Evolutionary conservation across 2,888 invertebrate species (phyloP).

Genomic region (Hoplodrina blanda): DNA sequence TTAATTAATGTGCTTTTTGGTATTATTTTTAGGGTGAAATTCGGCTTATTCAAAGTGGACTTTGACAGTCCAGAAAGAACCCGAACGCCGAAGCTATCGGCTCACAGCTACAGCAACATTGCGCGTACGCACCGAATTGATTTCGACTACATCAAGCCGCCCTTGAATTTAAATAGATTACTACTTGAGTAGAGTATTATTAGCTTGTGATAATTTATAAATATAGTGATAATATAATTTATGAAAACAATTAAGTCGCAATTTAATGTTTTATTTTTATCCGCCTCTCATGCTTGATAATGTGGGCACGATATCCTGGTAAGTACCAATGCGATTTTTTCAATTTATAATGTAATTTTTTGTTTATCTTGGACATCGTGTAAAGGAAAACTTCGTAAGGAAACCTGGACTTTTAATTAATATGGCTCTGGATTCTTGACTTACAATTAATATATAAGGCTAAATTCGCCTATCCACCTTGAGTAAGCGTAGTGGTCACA

Average conservation of each 20-base stretch:
- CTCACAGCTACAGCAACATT: conserved; percentile 82
- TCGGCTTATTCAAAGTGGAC: conserved; percentile 87
- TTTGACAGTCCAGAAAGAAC: conserved; percentile 81
- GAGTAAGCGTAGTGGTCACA: too few species aligned
- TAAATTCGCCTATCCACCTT: too few species aligned
- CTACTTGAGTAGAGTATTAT: conserved; percentile 32
- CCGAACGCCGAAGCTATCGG: conserved; percentile 86
- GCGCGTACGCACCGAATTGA: conserved; percentile 79
- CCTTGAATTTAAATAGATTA: conserved; percentile 32
- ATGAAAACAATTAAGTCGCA: conserved; percentile 12
- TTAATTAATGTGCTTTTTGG: not conserved
- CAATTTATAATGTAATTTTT: too few species aligned
- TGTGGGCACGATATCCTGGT: too few species aligned
- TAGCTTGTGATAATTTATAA: conserved; percentile 45
- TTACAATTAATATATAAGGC: too few species aligned
- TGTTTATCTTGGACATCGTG: too few species aligned
- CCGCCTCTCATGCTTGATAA: too few species aligned
- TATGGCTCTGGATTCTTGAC: too few species aligned
- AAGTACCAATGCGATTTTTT: too few species aligned
- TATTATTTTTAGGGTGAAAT: conserved; percentile 80
- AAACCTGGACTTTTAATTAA: too few species aligned
- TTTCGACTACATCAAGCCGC: conserved; percentile 77
- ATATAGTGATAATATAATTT: conserved; percentile 53
- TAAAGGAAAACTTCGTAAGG: too few species aligned
- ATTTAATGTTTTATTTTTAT: conserved; percentile 8